Evolutionary conservation across 2,113 vertebrate species (phyloP).

Genomic region (Myotis davidii): DNA sequence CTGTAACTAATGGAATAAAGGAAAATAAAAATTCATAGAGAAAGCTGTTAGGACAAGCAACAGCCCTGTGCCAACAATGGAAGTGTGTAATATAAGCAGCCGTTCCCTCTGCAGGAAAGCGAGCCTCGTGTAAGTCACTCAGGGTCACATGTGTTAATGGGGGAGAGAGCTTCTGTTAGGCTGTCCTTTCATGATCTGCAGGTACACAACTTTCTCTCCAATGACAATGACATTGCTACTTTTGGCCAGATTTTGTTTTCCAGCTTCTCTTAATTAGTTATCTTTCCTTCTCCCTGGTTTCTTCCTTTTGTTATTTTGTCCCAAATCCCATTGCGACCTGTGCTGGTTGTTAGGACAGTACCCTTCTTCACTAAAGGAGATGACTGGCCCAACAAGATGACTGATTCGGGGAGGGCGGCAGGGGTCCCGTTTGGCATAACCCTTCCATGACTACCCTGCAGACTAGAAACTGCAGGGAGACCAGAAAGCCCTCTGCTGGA

Average conservation of each 20-base stretch:
- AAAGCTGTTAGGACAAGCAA: neutral
- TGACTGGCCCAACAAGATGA: neutral
- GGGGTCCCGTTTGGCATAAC: neutral
- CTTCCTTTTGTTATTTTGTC: neutral
- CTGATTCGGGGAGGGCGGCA: neutral
- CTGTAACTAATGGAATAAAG: neutral
- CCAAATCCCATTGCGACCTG: neutral
- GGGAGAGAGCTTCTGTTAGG: neutral
- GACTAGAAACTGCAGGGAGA: neutral
- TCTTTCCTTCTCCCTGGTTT: neutral
- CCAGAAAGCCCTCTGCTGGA: neutral
- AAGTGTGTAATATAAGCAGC: neutral
- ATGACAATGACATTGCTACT: neutral
- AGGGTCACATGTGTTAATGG: neutral
- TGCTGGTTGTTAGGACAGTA: neutral
- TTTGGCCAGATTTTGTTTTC: neutral
- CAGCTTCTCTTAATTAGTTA: neutral
- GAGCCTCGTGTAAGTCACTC: accelerated
- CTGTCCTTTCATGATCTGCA: neutral
- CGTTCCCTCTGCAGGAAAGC: neutral
- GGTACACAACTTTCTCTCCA: neutral
- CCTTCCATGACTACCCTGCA: neutral
- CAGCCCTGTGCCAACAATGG: neutral
- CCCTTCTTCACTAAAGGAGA: neutral
- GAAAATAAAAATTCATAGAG: neutral